phyloP scores from a whole-genome alignment of 1,140 invertebrate genomes.

The Panagrolaimus sp. region DNA sequence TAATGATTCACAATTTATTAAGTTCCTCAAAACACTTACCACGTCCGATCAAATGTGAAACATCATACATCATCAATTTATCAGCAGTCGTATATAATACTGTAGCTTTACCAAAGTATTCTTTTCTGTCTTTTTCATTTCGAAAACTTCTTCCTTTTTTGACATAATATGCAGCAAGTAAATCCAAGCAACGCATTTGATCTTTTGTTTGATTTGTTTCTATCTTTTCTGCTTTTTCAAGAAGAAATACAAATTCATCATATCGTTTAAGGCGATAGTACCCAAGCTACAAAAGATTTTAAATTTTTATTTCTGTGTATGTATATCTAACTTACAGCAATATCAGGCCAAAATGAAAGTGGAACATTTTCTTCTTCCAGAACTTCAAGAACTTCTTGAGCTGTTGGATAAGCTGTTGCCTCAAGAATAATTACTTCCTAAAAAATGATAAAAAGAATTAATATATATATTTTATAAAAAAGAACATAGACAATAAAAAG shows the following conservation, averaged over 20 bases:
- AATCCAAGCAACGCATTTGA: neutral
- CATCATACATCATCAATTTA: neutral
- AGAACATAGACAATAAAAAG: neutral
- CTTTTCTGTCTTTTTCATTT: neutral
- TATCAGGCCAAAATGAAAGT: neutral
- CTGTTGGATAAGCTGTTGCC: neutral
- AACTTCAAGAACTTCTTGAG: neutral
- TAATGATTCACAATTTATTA: no score
- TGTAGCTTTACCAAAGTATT: neutral
- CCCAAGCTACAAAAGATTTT: neutral
- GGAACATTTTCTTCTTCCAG: neutral
- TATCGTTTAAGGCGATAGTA: conserved; percentile 1
- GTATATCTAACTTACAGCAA: neutral
- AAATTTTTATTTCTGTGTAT: no score
- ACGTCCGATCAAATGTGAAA: neutral
- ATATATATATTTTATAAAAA: neutral
- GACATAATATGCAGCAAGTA: neutral
- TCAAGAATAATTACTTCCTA: neutral
- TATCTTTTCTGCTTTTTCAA: neutral
- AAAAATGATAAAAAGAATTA: neutral
- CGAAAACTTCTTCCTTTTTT: neutral
- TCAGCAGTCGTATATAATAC: neutral
- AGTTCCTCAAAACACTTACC: no score
- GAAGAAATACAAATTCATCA: neutral
- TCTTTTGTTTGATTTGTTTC: neutral